Evolutionary conservation across 2,113 vertebrate genomes (phyloP).

Genomic region (Archilochus colubris): DNA sequence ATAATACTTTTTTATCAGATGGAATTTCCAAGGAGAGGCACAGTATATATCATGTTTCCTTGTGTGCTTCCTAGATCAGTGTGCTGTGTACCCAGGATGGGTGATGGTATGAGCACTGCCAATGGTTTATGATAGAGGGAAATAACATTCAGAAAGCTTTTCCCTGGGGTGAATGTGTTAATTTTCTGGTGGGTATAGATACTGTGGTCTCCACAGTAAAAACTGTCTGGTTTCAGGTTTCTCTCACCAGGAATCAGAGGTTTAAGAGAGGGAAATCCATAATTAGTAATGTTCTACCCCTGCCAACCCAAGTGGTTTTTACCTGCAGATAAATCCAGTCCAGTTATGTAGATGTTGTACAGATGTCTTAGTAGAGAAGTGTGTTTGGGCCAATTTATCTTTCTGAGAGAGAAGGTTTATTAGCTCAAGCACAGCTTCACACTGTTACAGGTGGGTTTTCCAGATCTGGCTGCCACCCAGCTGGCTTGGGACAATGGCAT

Average conservation of each 20-base stretch:
- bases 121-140: background rate
- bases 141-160: fast-evolving
- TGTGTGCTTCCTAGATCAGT: background rate
- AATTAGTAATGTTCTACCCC: background rate
- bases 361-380: background rate
- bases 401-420: background rate
- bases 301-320: background rate
- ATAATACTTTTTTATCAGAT: background rate
- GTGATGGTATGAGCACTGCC: fast-evolving
- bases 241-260: background rate
- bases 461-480: background rate
- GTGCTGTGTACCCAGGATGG: background rate
- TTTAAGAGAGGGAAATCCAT: background rate
- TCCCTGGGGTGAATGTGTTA: fast-evolving
- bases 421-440: background rate
- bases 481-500: background rate
- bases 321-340: background rate
- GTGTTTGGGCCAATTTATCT: background rate
- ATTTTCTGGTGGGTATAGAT: background rate
- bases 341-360: background rate
- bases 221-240: background rate
- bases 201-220: background rate
- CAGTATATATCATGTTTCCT: background rate
- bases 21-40: background rate
- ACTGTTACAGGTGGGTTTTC: background rate